phyloP scores from a whole-genome alignment of 2,797 vertebrate genomes.

The Gambelia wislizenii region DNA sequence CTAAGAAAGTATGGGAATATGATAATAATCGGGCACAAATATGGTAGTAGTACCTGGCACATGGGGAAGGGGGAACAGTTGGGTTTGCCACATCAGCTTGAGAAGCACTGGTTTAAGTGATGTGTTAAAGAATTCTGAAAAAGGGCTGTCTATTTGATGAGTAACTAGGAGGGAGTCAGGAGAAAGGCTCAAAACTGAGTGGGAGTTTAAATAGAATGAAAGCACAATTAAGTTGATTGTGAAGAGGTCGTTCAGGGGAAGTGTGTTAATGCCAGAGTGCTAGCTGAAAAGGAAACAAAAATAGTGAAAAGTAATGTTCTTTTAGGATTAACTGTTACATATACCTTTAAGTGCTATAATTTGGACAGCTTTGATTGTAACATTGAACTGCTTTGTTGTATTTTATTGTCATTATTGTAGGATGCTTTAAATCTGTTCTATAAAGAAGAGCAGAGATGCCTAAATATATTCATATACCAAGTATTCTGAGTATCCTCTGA shows the following conservation, averaged over 20 bases:
- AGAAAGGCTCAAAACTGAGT: not conserved
- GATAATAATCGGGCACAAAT: too few species aligned
- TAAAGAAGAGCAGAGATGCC: not conserved
- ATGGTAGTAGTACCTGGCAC: too few species aligned
- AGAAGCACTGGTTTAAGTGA: not conserved
- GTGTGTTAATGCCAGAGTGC: not conserved
- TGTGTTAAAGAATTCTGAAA: not conserved
- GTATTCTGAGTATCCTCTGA: not conserved
- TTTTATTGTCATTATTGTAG: not conserved
- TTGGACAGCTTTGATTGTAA: not conserved
- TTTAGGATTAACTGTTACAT: not conserved
- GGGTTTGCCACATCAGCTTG: too few species aligned
- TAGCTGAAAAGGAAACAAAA: not conserved
- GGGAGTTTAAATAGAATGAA: not conserved
- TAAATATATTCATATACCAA: not conserved
- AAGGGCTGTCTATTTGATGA: not conserved
- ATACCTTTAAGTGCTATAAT: not conserved
- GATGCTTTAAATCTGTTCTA: not conserved
- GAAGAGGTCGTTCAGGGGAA: not conserved
- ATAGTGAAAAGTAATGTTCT: not conserved
- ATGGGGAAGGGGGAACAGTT: too few species aligned
- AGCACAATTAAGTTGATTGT: too few species aligned
- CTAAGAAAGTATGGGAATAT: too few species aligned
- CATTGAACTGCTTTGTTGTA: not conserved
- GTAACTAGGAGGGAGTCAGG: not conserved